These are phyloP conservation scores for Metridium senile DNA, from an alignment of 92 coral and sea anemone species.

Conservation along the genomic window DNA sequence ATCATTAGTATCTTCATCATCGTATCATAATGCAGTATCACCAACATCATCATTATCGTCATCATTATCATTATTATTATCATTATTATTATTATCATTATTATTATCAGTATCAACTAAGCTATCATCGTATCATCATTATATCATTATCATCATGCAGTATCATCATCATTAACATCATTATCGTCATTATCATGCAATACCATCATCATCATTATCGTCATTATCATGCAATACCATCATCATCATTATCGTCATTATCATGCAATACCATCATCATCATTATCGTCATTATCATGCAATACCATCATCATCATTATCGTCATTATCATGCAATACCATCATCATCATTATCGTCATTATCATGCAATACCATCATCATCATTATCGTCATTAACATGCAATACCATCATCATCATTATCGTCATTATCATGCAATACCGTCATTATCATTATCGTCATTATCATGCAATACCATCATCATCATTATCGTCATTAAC, in stretches of 20 bases:
- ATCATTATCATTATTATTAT: neutral
- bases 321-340: neutral
- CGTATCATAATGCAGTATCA: neutral
- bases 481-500: neutral
- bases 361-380: neutral
- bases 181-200: neutral
- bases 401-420: neutral
- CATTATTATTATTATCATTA: neutral
- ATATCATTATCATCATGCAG: neutral
- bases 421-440: neutral
- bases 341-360: neutral
- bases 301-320: neutral
- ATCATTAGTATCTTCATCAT: too few relatives aligned
- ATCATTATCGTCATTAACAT: neutral
- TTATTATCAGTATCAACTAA: neutral
- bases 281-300: neutral
- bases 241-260: neutral
- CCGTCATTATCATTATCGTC: neutral
- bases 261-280: neutral
- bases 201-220: neutral
- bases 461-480: neutral
- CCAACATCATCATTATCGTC: neutral
- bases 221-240: neutral
- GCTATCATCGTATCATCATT: too few relatives aligned
- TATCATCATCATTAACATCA: slow-evolving; percentile 4